Percentiles rank a stretch among this genome's conserved stretches.
Conservation (phyloP, 1,140 invertebrate species). For the Samia ricini region DNA sequence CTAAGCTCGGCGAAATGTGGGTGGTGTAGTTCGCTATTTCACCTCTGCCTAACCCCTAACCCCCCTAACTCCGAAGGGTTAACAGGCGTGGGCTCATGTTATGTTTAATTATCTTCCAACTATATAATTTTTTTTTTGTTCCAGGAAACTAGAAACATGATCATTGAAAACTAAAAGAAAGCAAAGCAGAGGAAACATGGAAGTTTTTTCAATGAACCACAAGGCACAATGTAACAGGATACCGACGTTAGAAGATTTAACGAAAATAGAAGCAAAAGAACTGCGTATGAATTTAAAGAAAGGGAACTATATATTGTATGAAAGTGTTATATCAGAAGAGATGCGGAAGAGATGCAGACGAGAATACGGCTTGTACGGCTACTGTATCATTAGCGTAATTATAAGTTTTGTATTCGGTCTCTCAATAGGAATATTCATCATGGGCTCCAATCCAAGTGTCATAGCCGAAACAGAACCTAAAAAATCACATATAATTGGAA, state of each 20-base stretch:
- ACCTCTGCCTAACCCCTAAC: no score
- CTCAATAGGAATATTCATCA: slow-evolving; percentile 17
- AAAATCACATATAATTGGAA: not conserved
- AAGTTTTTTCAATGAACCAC: not conserved
- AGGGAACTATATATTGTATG: not conserved
- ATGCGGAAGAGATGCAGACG: not conserved
- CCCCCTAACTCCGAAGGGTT: no score
- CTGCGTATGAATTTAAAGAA: not conserved
- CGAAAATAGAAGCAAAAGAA: not conserved
- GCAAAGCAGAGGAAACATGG: not conserved
- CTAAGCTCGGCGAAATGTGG: no score
- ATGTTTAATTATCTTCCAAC: no score
- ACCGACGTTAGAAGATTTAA: slow-evolving; percentile 4
- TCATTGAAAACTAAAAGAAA: not conserved
- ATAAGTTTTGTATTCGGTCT: slow-evolving; percentile 30
- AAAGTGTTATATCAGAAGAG: not conserved
- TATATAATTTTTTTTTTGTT: not conserved
- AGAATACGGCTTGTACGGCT: slow-evolving; percentile 1
- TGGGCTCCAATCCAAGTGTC: slow-evolving; percentile 11
- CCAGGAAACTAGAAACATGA: not conserved
- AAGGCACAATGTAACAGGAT: not conserved
- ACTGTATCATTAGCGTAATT: slow-evolving; percentile 29
- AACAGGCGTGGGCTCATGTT: no score
- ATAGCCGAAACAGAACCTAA: not conserved
- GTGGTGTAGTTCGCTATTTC: no score